These are phyloP conservation scores for Eidolon dupreanum DNA, from an alignment of 2,797 vertebrate genomes.

Conservation along the genomic window DNA sequence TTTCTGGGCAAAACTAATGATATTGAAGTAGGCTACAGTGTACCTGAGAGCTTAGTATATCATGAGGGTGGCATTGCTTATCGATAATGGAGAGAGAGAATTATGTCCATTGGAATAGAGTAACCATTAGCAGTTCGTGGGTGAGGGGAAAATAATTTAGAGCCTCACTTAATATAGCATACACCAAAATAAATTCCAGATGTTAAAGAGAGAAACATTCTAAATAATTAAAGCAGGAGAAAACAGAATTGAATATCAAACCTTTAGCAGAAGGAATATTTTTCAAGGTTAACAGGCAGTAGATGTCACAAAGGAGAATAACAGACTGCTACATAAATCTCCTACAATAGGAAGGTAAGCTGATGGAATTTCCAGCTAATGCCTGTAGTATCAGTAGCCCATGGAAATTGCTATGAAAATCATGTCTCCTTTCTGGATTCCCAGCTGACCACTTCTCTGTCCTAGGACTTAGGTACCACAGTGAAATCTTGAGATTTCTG, in stretches of 20 bases:
- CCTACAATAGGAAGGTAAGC: background rate
- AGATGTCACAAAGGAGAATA: background rate
- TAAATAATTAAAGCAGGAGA: constrained; percentile 24
- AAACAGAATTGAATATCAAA: background rate
- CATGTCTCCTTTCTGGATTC: background rate
- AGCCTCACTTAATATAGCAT: background rate
- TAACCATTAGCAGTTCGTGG: background rate
- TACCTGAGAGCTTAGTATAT: background rate
- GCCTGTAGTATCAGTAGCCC: background rate
- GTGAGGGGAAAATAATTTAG: background rate
- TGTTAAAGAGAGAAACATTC: constrained; percentile 4
- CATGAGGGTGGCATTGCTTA: background rate
- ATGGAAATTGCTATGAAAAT: background rate
- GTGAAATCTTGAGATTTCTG: background rate
- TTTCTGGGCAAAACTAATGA: background rate
- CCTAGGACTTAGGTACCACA: background rate
- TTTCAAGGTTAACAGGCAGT: background rate
- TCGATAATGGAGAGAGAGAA: background rate
- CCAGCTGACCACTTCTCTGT: background rate
- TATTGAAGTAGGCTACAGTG: background rate
- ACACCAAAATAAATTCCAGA: background rate
- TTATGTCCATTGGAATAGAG: background rate
- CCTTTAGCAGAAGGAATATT: background rate
- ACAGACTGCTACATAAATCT: background rate
- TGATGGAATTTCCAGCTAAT: background rate